A percentile compares a stretch with the other conserved stretches of the same genome.
Conservation (phyloP, 2,797 vertebrate genomes). For the Lophura swinhoii region DNA sequence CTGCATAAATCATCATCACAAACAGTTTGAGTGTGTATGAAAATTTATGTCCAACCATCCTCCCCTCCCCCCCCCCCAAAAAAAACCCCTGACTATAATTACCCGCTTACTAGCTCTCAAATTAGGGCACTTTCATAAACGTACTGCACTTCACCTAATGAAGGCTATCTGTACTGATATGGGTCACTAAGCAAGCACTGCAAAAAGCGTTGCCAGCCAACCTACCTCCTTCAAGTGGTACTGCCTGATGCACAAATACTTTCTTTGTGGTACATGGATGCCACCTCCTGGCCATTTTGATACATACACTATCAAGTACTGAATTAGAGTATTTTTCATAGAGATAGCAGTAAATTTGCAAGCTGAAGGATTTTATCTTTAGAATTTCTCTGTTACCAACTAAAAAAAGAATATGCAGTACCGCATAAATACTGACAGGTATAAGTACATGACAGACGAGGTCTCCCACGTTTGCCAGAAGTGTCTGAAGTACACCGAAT, state of each 20-base stretch:
- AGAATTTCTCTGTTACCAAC: neutral
- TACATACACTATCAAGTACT: neutral
- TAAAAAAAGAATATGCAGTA: neutral
- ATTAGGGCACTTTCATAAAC: neutral
- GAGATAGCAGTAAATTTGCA: neutral
- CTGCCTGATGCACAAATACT: neutral
- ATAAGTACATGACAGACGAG: neutral
- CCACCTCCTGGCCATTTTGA: slow-evolving; percentile 1
- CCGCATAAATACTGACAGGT: neutral
- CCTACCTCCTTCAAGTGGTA: fast-evolving
- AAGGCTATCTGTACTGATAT: neutral
- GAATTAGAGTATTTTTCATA: neutral
- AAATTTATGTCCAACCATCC: neutral
- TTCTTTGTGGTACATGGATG: neutral
- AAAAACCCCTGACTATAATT: neutral
- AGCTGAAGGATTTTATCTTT: neutral
- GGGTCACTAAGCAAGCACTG: neutral
- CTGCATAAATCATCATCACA: neutral
- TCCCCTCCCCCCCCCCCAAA: neutral
- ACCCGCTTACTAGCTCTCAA: neutral
- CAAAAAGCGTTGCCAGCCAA: neutral
- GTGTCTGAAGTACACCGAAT: neutral
- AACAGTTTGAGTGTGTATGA: neutral
- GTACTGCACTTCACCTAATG: neutral
- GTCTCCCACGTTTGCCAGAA: neutral